Evolutionary conservation across 1,140 invertebrate species (phyloP).

Genomic region (Calephelis virginiensis): DNA sequence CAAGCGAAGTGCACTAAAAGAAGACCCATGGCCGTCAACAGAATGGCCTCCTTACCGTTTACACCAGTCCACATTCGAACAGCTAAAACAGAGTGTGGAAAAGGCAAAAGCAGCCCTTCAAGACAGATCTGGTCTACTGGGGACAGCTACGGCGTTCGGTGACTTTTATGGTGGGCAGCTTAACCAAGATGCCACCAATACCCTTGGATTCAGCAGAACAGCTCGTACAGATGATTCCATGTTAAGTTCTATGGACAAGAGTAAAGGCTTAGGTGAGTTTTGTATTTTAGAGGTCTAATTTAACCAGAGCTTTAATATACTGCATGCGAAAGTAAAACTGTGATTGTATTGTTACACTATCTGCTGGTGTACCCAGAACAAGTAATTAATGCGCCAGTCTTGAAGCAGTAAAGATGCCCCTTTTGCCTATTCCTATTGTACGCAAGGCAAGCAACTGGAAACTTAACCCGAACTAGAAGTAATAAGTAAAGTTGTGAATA

Average conservation of each 20-base stretch:
- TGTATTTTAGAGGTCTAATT: no score
- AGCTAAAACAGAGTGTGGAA: conserved; percentile 92
- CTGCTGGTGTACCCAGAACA: no score
- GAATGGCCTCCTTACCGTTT: conserved; percentile 87
- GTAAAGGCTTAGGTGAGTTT: conserved; percentile 63
- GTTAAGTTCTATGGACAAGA: conserved; percentile 63
- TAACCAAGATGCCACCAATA: conserved; percentile 53
- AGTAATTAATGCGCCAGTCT: no score
- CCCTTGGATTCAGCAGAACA: conserved; percentile 55
- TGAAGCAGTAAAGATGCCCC: no score
- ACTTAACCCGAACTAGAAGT: no score
- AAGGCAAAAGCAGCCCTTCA: conserved; percentile 91
- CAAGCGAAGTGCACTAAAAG: conserved; percentile 81
- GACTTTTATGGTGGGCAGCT: conserved; percentile 79
- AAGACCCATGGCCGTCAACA: conserved; percentile 80
- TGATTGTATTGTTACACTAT: no score
- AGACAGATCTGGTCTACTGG: conserved; percentile 75
- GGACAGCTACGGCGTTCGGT: conserved; percentile 79
- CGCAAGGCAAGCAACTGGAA: no score
- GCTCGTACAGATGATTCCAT: conserved; percentile 63
- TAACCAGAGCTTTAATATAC: no score
- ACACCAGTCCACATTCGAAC: conserved; percentile 90
- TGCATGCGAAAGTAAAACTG: no score
- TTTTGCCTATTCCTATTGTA: no score
- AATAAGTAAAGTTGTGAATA: no score